Conservation (phyloP, 2,113 vertebrate species). For the Rhea pennata region DNA sequence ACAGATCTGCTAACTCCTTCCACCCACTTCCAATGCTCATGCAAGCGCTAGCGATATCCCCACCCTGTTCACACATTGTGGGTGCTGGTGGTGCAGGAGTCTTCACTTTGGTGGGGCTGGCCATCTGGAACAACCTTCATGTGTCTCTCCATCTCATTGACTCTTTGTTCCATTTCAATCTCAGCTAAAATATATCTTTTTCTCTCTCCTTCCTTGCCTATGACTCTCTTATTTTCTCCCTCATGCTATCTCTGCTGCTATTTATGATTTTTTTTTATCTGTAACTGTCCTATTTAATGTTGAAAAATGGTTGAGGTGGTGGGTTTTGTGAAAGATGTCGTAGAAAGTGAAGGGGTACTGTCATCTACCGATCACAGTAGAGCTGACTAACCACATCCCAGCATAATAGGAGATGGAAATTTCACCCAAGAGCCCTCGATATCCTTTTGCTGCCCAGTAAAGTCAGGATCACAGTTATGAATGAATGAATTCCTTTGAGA, state of each 20-base stretch:
- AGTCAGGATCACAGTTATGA: neutral
- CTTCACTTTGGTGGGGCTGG: neutral
- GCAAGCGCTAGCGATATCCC: neutral
- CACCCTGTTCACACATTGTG: accelerated
- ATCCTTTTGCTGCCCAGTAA: neutral
- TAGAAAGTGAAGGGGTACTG: neutral
- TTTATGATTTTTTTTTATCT: conserved; percentile 32
- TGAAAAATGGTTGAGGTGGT: neutral
- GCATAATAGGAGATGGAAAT: neutral
- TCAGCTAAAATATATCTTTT: conserved; percentile 5
- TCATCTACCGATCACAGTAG: neutral
- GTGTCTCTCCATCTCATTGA: neutral
- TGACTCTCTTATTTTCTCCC: neutral
- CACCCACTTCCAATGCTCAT: neutral
- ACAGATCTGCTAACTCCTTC: neutral
- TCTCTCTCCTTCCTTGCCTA: neutral
- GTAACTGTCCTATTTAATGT: neutral
- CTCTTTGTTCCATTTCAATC: conserved; percentile 20
- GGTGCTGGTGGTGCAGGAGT: neutral
- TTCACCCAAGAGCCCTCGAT: neutral
- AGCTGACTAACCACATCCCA: neutral
- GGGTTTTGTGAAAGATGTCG: neutral
- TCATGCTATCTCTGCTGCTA: neutral
- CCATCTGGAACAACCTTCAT: neutral
- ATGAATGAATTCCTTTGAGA: neutral